phyloP scores from a whole-genome alignment of 2,113 vertebrate species.

The Marcusenius ussheri region DNA sequence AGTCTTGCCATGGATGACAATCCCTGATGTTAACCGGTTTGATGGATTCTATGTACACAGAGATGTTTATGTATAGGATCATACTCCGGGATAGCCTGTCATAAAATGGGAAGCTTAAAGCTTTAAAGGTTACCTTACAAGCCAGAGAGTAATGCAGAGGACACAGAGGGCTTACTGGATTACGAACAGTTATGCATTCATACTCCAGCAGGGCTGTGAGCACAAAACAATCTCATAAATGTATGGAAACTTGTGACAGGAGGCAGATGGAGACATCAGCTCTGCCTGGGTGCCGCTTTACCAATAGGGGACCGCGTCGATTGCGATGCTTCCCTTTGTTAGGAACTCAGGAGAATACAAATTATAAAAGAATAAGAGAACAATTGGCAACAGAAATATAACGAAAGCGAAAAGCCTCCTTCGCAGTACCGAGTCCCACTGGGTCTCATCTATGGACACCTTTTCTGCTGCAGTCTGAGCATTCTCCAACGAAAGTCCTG shows the following conservation, averaged over 20 bases:
- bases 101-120: background rate
- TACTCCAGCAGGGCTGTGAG: background rate
- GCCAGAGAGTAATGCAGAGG: background rate
- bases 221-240: background rate
- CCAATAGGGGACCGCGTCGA: background rate
- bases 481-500: background rate
- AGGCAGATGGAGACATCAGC: background rate
- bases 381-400: background rate
- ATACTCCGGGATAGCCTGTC: background rate
- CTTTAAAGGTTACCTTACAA: background rate
- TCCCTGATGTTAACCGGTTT: background rate
- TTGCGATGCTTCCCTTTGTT: background rate
- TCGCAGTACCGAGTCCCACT: background rate
- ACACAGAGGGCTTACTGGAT: slow-evolving; percentile 2
- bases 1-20: background rate
- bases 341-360: background rate
- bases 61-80: background rate
- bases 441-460: background rate
- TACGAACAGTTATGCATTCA: background rate
- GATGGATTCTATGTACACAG: background rate
- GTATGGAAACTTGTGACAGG: background rate
- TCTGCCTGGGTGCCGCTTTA: background rate
- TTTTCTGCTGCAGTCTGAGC: background rate
- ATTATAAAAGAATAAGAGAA: background rate
- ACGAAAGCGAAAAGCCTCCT: background rate